Evolutionary conservation across 2,888 invertebrate genomes (phyloP), one percentile per base, ranked within the genome.

Genomic region (Apodemia hepburni): DNA sequence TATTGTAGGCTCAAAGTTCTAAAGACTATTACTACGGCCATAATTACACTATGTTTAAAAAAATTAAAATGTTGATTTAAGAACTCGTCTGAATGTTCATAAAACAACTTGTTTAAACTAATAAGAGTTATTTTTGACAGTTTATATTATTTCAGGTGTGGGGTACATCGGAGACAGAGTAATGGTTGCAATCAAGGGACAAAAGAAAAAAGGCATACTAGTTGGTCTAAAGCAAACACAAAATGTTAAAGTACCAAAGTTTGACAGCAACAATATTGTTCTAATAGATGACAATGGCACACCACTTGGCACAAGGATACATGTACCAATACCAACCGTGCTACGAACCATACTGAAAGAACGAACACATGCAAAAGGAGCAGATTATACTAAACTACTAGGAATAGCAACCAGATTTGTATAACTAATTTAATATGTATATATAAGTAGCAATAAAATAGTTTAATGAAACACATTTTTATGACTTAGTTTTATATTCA

Each of bases 221-320:
- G 87, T 88, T 3, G 99, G 99, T 0, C 87, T 97, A 60, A 97
- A 96, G 78, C 96, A 97, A 77, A 94, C 93, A 61, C 98, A 98
- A 80, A 93, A 93, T 63, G 84, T 95, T 0, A 95, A 96, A 82
- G 93, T 97, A 47, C 98, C 99, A 0, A 96, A 96, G 79, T 98
- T 97, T 82, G 99, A 99, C 82, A 97, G 96, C 75, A 99, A 99
- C 81, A 99, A 99, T 86, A 88, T 99, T 62, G 99, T 99, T 0
- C 90, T 99, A 0, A 96, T 99, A 54, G 98, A 99, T 77, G 98
- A 99, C 75, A 96, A 94, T 76, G 99, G 99, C 18, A 95, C 96
- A 15, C 99, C 99, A 0, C 85, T 99, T 4, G 99, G 99, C 18
- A 99, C 97, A 1, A 93, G 99, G 72, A 98, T 99, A 71, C 96